Conservation (phyloP, 2,113 vertebrate genomes). For the Amia ocellicauda region DNA sequence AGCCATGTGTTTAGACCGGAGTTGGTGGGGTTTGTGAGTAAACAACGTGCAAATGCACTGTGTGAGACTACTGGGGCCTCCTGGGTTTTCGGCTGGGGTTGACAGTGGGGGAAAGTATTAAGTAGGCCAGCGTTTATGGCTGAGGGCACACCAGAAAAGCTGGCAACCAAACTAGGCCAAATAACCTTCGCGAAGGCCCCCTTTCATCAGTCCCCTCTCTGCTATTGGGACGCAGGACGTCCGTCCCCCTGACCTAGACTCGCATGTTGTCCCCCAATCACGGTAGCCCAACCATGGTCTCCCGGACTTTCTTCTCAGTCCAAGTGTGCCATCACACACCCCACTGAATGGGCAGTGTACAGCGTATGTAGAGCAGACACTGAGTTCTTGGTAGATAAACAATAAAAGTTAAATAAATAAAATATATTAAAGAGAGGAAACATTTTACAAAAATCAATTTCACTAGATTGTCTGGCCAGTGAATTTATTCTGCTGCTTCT, state of each 20-base stretch:
- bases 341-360: slow-evolving; percentile 1
- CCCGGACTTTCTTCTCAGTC: no score
- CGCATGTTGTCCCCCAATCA: slow-evolving; percentile 27
- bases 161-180: slow-evolving; percentile 56
- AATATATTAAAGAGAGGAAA: no score
- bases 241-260: slow-evolving; percentile 54
- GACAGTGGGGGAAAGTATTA: slow-evolving; percentile 24
- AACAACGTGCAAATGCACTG: slow-evolving; percentile 35
- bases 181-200: slow-evolving; percentile 46
- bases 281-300: slow-evolving; percentile 2
- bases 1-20: slow-evolving; percentile 13
- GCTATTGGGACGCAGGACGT: slow-evolving; percentile 44
- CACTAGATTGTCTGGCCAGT: no score
- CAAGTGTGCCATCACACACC: no score
- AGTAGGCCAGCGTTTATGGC: slow-evolving; percentile 53
- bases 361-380: background rate
- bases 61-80: slow-evolving; percentile 55
- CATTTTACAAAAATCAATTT: no score
- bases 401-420: no score
- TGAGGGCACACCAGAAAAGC: slow-evolving; percentile 43
- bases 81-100: slow-evolving; percentile 24
- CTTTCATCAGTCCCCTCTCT: slow-evolving; percentile 44
- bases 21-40: slow-evolving; percentile 6
- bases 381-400: no score
- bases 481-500: no score